Base-by-base conservation (phyloP, 2,888 invertebrate species). In the Tinea trinotella region DNA sequence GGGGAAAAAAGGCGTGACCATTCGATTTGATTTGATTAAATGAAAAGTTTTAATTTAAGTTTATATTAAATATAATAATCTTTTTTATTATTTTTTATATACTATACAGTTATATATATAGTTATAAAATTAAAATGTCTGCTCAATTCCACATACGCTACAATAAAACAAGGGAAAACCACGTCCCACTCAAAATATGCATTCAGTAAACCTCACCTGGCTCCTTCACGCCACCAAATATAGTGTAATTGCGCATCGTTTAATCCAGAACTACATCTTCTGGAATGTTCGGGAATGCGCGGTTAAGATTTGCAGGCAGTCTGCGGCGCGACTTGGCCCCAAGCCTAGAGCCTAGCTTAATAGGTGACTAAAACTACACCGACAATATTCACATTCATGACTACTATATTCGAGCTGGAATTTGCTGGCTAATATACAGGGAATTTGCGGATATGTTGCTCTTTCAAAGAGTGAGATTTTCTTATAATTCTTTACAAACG, bases 181-280 rank as follows among this genome's bases (percentile, higher is more conserved):
- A 19, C 19, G 3, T 46, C 19, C 46, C 46, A 46, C 19, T 18
- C 46, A 46, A 46, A 46, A 46, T 46, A 46, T 46, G 46, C 46
- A 46, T 24, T 13, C 22, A 24, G 24, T 50, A 10, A 22, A 50
- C 64, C 74, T 77, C 76, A 84, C 84, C 84, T 83, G 82, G 82
- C 70, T 70, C 65, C 70, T 67, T 68, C 69, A 64, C 68, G 48
- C 64, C 60, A 73, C 64, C 60, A 73, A 70, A 79, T 74, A 74
- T 72, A 76, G 72, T 77, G 81, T 83, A 85, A 84, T 83, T 77
- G 84, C 76, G 78, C 80, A 68, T 76, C 81, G 76, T 77, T 82
- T 83, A 84, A 82, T 83, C 81, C 76, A 58, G 60, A 70, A 46
- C 76, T 74, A 81, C 82, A 80, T 83, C 82, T 79, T 74, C 74